Conservation (phyloP, 2,797 vertebrate species). For the Octomys mimax region DNA sequence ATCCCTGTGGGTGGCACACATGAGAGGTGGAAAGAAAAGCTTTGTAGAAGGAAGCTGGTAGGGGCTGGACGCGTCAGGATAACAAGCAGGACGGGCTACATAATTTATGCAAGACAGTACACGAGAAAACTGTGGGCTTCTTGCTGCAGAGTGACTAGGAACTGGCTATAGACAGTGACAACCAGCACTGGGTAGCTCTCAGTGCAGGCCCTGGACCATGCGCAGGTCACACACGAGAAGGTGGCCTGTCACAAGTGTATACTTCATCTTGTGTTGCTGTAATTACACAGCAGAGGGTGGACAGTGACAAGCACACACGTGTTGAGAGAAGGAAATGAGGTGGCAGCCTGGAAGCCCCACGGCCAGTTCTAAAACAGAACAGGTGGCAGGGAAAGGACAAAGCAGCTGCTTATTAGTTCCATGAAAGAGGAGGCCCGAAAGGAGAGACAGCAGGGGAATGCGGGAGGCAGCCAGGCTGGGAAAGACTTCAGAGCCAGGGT, state of each 20-base stretch:
- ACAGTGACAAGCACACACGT: conserved; percentile 2
- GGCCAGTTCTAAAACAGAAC: conserved; percentile 12
- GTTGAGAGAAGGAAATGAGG: conserved; percentile 7
- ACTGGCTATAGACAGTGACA: background rate
- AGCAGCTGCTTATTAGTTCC: background rate
- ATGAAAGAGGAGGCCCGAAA: background rate
- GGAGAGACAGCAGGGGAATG: background rate
- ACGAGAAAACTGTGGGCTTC: background rate
- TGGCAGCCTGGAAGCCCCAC: background rate
- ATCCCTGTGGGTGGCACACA: background rate
- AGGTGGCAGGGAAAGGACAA: background rate
- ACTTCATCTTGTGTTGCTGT: background rate
- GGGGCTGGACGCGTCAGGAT: background rate
- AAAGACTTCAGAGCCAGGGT: background rate
- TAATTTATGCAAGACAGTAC: background rate
- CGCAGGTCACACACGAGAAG: background rate
- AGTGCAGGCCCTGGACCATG: background rate
- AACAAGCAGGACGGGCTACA: background rate
- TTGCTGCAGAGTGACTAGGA: background rate
- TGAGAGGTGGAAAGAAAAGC: background rate
- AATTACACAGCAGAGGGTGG: background rate
- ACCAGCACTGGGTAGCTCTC: background rate
- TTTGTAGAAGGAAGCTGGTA: background rate
- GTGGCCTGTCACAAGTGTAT: background rate
- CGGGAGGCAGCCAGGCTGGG: background rate